Base-by-base conservation (phyloP, 2,113 vertebrate species). In the Laticauda laticaudata region DNA sequence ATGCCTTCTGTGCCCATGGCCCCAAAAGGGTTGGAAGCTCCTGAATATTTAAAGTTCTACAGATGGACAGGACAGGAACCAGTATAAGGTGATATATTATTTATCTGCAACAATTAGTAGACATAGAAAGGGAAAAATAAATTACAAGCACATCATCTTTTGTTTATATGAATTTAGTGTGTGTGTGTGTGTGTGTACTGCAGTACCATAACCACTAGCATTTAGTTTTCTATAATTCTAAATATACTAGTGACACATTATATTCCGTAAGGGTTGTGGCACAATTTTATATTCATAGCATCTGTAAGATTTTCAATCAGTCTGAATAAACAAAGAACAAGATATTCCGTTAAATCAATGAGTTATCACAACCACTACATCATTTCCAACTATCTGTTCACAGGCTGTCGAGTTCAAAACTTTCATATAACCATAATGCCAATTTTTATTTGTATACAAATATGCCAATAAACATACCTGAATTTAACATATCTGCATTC, bases 61-160 rank as follows among this genome's bases (percentile, higher is more conserved):
- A 86, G 69, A 92, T 0, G 92, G 2, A 45, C 91, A 39, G 3
- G n/a, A 0, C 0, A 53, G 69, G 88, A n/a, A 86, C 92, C 94
- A 86, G 53, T 57, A 93, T 90, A 39, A 43, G 93, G 95, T 92
- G 92, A 96, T 93, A 61, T 3, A 94, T 85, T 86, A 92, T 18
- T 92, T 57, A 90, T n/a, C 34, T 7, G 0, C 39, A 61, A 39
- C 34, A 89, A 56, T 3, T 23, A 1, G 1, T 8, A 5, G 53
- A 0, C 0, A 24, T 12, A 0, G 26, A 5, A 90, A 26, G 54
- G 55, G 7, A 4, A 39, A 3, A 0, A 53, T 34, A 51, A 0
- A 18, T 61, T 11, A n/a, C 18, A 85, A 43, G 29, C 54, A 88
- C 39, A 85, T 45, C 39, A 91, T 81, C 75, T 43, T 81, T 81